Conservation (phyloP, 2,888 invertebrate genomes). For the Scaptomyza cyrtandrae region DNA sequence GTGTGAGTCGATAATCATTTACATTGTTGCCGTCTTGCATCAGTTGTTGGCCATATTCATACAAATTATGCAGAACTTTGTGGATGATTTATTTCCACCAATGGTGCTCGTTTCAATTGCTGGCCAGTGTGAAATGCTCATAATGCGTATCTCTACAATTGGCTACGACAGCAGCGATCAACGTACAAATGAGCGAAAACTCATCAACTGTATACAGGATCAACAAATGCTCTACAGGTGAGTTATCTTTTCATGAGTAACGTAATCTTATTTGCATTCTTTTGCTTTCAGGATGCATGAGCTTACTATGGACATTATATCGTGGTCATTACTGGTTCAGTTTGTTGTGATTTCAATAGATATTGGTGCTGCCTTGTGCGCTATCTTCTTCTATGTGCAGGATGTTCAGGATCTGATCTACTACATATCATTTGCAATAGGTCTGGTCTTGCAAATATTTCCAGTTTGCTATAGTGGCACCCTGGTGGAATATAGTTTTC, state of each 20-base stretch:
- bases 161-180: slow-evolving; percentile 36
- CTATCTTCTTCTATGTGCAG: slow-evolving; percentile 50
- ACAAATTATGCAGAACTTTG: slow-evolving; percentile 47
- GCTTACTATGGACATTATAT: slow-evolving; percentile 38
- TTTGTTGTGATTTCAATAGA: slow-evolving; percentile 54
- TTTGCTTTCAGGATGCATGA: slow-evolving; percentile 38
- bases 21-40: slow-evolving; percentile 19
- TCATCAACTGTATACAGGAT: slow-evolving; percentile 57
- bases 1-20: slow-evolving; percentile 38
- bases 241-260: background rate
- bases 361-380: slow-evolving; percentile 41
- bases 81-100: slow-evolving; percentile 54
- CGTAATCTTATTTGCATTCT: accelerated
- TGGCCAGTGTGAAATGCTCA: slow-evolving; percentile 50
- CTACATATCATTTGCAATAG: slow-evolving; percentile 28
- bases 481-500: slow-evolving; percentile 34
- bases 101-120: slow-evolving; percentile 40
- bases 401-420: slow-evolving; percentile 28
- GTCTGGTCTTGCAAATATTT: slow-evolving; percentile 44
- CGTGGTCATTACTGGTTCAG: slow-evolving; percentile 59
- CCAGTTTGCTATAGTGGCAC: slow-evolving; percentile 61
- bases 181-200: slow-evolving; percentile 43
- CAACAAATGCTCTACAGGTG: slow-evolving; percentile 60
- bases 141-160: slow-evolving; percentile 46
- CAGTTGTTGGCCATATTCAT: slow-evolving; percentile 23